These are phyloP conservation scores for Nestor notabilis DNA, from an alignment of 2,113 vertebrate species.

Conservation along the genomic window DNA sequence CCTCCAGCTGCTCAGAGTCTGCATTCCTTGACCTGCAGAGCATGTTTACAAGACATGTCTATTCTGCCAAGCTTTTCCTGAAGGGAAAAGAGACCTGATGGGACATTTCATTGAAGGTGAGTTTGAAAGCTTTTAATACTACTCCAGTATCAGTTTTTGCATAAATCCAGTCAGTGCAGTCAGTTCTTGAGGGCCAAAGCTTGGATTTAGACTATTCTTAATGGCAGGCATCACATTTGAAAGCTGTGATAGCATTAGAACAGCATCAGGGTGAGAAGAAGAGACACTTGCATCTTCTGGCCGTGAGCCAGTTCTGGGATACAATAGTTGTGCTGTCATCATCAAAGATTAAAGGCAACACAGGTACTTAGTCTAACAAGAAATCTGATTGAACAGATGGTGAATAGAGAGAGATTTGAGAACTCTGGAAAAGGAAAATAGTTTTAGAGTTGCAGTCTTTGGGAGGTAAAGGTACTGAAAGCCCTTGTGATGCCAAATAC, in stretches of 20 bases:
- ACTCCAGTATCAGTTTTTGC: neutral
- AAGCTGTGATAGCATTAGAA: neutral
- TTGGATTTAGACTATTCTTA: neutral
- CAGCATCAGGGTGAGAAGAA: neutral
- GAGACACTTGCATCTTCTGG: conserved; percentile 1
- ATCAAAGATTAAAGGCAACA: neutral
- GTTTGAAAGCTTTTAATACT: neutral
- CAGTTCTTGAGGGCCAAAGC: neutral
- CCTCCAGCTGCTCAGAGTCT: neutral
- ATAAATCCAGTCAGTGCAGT: neutral
- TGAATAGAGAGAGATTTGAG: neutral
- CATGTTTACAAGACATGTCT: neutral
- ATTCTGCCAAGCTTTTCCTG: neutral
- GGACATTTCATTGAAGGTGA: neutral
- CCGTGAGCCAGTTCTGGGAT: conserved; percentile 1
- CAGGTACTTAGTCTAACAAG: conserved; percentile 33
- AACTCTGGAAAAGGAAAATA: conserved; percentile 9
- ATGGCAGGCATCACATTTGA: neutral
- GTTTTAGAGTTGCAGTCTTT: neutral
- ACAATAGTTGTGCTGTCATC: neutral
- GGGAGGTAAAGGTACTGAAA: neutral
- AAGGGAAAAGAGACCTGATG: neutral
- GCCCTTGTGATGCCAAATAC: neutral
- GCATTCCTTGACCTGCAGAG: neutral
- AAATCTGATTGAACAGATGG: conserved; percentile 40